Conservation (phyloP, 1,140 invertebrate genomes). For the Drosophila trapezifrons region DNA sequence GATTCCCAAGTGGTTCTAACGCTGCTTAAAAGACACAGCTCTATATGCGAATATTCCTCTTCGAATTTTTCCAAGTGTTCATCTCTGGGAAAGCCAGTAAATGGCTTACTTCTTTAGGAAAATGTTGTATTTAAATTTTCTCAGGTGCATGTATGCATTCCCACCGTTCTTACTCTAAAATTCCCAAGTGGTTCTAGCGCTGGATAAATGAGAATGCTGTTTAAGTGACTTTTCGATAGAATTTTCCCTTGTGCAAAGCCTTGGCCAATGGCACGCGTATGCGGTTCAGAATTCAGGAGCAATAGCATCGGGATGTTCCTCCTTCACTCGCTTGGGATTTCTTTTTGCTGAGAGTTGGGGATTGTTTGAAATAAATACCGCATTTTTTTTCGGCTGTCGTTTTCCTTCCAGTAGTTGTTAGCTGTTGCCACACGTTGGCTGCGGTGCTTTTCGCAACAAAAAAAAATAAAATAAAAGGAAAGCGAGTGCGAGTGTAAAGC, state of each 20-base stretch:
- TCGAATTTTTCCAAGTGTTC: too few species aligned
- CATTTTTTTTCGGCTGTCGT: slow-evolving; percentile 52
- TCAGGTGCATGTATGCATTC: too few species aligned
- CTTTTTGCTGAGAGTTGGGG: slow-evolving; percentile 9
- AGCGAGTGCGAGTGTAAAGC: slow-evolving; percentile 14
- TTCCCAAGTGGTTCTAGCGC: background rate
- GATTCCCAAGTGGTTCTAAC: too few species aligned
- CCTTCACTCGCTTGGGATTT: slow-evolving; percentile 2
- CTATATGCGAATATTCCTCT: too few species aligned
- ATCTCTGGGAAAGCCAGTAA: too few species aligned
- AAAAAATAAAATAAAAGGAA: too few species aligned
- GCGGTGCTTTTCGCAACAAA: background rate
- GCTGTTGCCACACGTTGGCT: slow-evolving; percentile 30
- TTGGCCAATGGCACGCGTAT: slow-evolving; percentile 23
- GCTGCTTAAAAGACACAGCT: too few species aligned
- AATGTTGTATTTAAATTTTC: too few species aligned
- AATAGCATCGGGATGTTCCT: slow-evolving; percentile 7
- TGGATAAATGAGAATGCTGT: background rate
- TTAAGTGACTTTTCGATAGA: too few species aligned
- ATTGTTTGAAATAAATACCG: slow-evolving; percentile 80
- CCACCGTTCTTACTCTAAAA: background rate
- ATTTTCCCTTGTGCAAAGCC: slow-evolving; percentile 11
- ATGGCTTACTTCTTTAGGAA: too few species aligned
- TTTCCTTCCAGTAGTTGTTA: slow-evolving; percentile 19
- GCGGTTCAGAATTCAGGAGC: slow-evolving; percentile 1